phyloP scores from a whole-genome alignment of 1,140 invertebrate species.

The Ephestia elutella region DNA sequence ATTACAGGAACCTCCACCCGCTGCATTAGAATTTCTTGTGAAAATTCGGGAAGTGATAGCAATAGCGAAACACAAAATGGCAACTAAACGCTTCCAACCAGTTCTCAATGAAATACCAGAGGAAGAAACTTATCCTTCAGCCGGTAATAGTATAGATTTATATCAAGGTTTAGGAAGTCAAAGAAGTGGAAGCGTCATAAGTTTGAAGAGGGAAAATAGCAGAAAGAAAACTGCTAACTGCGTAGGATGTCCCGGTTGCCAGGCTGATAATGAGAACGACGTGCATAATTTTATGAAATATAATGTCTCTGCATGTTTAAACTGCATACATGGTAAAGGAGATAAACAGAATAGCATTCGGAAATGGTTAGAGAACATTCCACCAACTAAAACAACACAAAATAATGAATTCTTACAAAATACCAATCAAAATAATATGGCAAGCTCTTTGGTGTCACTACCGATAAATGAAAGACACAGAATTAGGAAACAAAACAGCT shows the following conservation, averaged over 20 bases:
- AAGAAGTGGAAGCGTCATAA: conserved; percentile 72
- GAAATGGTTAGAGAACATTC: conserved; percentile 86
- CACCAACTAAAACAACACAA: conserved; percentile 63
- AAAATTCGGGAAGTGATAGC: conserved; percentile 92
- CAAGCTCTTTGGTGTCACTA: conserved; percentile 51
- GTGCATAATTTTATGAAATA: conserved; percentile 59
- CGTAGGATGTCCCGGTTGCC: conserved; percentile 80
- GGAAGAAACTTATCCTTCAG: conserved; percentile 76
- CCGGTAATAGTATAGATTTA: conserved; percentile 61
- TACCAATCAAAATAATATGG: conserved; percentile 40
- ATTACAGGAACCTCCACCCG: conserved; percentile 86
- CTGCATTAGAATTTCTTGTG: conserved; percentile 87
- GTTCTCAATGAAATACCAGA: conserved; percentile 87
- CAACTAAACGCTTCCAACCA: conserved; percentile 85
- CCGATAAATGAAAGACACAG: conserved; percentile 38
- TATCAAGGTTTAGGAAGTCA: conserved; percentile 71
- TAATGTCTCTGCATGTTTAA: conserved; percentile 67
- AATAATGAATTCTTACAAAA: conserved; percentile 32
- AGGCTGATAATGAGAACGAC: conserved; percentile 53
- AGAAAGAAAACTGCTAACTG: conserved; percentile 71
- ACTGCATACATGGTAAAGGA: conserved; percentile 69
- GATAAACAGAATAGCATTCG: conserved; percentile 83
- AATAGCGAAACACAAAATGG: conserved; percentile 90
- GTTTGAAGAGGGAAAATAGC: conserved; percentile 76
- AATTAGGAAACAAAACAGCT: conserved; percentile 54